Percentiles rank a stretch among this genome's conserved stretches.
Evolutionary conservation across 2,113 vertebrate species (phyloP).

Genomic region (Pseudorhombus dupliciocellatus): DNA sequence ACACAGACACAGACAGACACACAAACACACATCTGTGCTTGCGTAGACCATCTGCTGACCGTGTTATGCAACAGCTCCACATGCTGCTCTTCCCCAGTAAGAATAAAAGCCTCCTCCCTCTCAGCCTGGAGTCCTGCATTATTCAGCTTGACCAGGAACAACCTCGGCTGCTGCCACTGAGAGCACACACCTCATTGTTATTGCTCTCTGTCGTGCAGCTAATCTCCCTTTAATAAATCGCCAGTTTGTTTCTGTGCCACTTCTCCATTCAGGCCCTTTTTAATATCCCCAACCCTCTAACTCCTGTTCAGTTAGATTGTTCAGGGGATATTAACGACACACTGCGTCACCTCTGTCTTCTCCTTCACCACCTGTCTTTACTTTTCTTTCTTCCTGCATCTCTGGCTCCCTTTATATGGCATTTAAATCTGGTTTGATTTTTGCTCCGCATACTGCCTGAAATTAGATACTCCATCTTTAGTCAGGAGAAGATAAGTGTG

Average conservation of each 20-base stretch:
- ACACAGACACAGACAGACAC: conserved; percentile 25
- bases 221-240: conserved; percentile 32
- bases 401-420: conserved; percentile 32
- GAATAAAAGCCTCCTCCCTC: conserved; percentile 47
- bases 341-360: background rate
- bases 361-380: background rate
- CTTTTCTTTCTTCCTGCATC: background rate
- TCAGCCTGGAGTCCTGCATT: conserved; percentile 52
- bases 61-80: conserved; percentile 72
- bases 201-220: conserved; percentile 17
- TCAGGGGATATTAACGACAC: conserved; percentile 23
- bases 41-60: conserved; percentile 75
- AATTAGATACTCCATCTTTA: conserved; percentile 22
- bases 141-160: conserved; percentile 54
- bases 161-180: conserved; percentile 41
- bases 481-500: conserved; percentile 20
- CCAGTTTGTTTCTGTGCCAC: conserved; percentile 13
- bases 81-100: conserved; percentile 63
- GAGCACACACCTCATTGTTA: conserved; percentile 17
- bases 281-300: background rate
- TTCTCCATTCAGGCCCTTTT: conserved; percentile 20
- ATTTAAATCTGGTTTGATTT: background rate
- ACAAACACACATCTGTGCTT: conserved; percentile 55
- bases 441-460: conserved; percentile 17
- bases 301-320: too few species aligned